Evolutionary conservation across 2,797 vertebrate genomes (phyloP).

Genomic region (Enteromius thamalakanensis): DNA sequence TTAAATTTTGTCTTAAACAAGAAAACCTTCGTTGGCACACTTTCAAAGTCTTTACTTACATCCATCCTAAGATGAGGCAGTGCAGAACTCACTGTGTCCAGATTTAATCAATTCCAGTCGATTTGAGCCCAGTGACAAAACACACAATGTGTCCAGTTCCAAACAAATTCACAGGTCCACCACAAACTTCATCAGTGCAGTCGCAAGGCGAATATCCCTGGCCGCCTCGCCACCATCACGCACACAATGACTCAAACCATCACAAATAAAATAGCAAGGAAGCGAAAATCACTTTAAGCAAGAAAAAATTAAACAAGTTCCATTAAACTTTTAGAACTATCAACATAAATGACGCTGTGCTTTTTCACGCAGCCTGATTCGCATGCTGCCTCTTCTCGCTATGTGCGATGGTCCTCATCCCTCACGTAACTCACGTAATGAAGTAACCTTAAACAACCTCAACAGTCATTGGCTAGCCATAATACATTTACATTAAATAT

Average conservation of each 20-base stretch:
- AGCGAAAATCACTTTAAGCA: neutral
- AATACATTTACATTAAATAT: neutral
- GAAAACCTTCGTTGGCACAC: neutral
- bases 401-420: neutral
- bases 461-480: neutral
- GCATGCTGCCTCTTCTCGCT: neutral
- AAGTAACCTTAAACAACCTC: neutral
- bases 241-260: neutral
- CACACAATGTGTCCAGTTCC: neutral
- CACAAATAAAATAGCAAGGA: neutral
- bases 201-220: neutral
- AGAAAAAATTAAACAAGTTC: neutral
- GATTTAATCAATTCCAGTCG: neutral
- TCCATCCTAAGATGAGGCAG: neutral
- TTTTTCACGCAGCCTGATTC: neutral
- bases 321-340: neutral
- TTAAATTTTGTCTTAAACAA: neutral
- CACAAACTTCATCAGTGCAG: neutral
- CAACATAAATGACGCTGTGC: too few relatives aligned
- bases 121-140: neutral
- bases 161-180: neutral
- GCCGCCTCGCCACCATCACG: neutral
- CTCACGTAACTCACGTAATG: neutral
- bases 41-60: neutral
- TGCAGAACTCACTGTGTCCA: neutral